Conservation (phyloP, 2,113 vertebrate species). For the Marmota monax region DNA sequence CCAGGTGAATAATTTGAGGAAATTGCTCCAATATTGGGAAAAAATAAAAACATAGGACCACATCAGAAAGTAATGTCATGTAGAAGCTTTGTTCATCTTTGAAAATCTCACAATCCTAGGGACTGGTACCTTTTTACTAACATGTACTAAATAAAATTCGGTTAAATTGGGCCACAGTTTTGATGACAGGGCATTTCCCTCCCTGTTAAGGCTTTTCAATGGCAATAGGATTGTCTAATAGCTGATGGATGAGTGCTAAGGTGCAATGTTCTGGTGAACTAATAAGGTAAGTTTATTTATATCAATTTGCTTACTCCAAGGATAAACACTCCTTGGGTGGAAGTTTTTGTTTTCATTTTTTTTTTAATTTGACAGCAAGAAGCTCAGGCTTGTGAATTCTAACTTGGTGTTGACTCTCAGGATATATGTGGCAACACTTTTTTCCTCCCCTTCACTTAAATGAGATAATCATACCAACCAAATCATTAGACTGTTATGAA, state of each 20-base stretch:
- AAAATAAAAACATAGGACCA: background rate
- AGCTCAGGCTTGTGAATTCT: conserved; percentile 21
- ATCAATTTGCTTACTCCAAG: conserved; percentile 21
- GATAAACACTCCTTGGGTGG: conserved; percentile 34
- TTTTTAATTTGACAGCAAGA: conserved; percentile 51
- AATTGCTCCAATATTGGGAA: background rate
- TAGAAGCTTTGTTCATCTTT: background rate
- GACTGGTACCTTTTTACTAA: background rate
- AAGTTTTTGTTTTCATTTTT: background rate
- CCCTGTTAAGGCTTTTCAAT: background rate
- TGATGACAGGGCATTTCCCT: conserved; percentile 23
- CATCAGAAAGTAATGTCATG: background rate
- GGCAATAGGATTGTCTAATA: background rate
- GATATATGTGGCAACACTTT: background rate
- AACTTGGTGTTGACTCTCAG: background rate
- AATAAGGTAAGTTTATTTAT: conserved; percentile 43
- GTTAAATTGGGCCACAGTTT: background rate
- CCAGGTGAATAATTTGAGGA: background rate
- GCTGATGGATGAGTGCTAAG: background rate
- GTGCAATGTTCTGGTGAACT: background rate
- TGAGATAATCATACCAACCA: conserved; percentile 48
- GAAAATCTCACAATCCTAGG: background rate
- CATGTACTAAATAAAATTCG: background rate
- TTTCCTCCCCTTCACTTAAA: background rate
- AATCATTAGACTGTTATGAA: conserved; percentile 51